Base-by-base conservation (phyloP, 2,113 vertebrate species). In the Myotis yumanensis region DNA sequence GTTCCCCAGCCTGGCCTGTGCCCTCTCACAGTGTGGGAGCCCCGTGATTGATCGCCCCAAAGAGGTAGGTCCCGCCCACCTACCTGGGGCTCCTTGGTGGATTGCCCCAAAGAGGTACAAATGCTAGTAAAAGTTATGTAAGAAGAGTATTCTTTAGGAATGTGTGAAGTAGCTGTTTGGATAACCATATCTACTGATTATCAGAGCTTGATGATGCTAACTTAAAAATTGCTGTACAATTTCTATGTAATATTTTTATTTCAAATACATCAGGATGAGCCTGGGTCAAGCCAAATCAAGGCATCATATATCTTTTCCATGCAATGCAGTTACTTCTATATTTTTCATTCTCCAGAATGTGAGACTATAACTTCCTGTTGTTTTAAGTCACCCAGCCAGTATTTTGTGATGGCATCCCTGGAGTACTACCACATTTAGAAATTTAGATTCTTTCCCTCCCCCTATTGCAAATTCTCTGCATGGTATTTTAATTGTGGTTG, bases 201-300 rank as follows among this genome's bases (percentile, higher is more conserved):
- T 89, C 25, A 68, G 46, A 81, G n/a, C 28, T 48, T 86, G 37
- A 48, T 22, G 37, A 66, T 66, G n/a, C 16, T 48, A 85, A 85
- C 28, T 62, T 28, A 68, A 80, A 71, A 40, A 40, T 30, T 64
- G 30, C 12, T 43, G 1, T 40, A 40, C n/a, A 12, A 57, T 86
- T 93, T 86, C 40, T 30, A 51, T 52, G n/a, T 54, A 83, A 76
- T 46, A 57, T 83, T 80, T 93, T 69, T 82, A 62, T 82, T 86
- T 14, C 9, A 43, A 86, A 35, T n/a, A 16, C 6, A 54, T 48
- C 73, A 89, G 83, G 48, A 81, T 66, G 66, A 52, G 14, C 43
- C 72, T 72, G 0, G 4, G 30, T 73, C 54, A 91, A 25, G 8
- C 32, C 32, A 71, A 86, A 76, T 81, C 37, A 81, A 51, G 7